Conservation (phyloP, 1,140 invertebrate genomes). For the Rhyacophila brunnea region DNA sequence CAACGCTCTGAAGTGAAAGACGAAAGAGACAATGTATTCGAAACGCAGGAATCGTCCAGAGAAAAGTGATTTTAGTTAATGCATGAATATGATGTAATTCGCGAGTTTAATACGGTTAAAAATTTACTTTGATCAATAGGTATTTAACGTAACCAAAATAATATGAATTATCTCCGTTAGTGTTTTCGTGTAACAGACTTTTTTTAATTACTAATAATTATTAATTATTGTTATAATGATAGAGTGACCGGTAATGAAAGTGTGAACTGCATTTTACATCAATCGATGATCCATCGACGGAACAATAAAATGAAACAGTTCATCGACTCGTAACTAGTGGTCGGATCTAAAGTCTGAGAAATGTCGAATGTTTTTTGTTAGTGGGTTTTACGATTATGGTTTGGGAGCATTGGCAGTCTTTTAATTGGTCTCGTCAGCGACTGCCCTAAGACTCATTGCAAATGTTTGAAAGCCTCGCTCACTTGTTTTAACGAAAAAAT, state of each 20-base stretch:
- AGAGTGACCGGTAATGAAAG: constrained; percentile 18
- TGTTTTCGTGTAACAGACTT: background rate
- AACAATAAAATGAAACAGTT: background rate
- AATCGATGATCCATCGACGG: constrained; percentile 5
- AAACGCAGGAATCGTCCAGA: background rate
- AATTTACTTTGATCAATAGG: background rate
- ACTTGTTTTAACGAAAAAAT: too few relatives aligned
- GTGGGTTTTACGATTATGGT: background rate
- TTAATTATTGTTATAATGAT: background rate
- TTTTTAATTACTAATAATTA: background rate
- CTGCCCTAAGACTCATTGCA: background rate
- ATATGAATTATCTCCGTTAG: background rate
- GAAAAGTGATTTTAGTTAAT: background rate
- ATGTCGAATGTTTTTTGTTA: background rate
- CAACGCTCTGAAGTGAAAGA: background rate
- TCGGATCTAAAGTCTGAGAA: constrained; percentile 1
- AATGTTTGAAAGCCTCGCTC: too few relatives aligned
- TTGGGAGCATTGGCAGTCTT: background rate
- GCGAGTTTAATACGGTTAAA: constrained; percentile 1
- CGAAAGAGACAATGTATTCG: background rate
- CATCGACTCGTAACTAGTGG: background rate
- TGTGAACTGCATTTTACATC: background rate
- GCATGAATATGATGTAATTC: background rate
- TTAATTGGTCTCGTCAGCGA: background rate
- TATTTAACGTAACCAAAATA: background rate